Conservation (phyloP, 1,140 invertebrate genomes). For the Eufriesea mexicana region DNA sequence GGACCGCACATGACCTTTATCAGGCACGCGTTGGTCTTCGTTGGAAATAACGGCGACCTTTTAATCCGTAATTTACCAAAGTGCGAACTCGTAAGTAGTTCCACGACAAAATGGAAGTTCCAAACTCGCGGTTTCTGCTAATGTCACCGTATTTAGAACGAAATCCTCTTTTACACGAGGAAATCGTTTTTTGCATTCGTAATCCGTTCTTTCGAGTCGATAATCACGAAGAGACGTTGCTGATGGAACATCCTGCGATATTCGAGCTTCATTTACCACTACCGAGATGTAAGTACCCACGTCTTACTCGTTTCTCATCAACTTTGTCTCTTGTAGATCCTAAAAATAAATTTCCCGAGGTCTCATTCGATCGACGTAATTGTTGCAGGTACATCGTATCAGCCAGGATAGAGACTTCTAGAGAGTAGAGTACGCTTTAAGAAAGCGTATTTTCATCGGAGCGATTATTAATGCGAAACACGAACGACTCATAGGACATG, state of each 20-base stretch:
- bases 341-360: not conserved
- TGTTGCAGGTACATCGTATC: not conserved
- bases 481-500: not conserved
- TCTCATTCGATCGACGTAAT: not conserved
- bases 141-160: not conserved
- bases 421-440: not conserved
- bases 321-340: not conserved
- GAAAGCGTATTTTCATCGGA: not conserved
- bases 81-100: not conserved
- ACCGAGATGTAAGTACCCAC: not conserved
- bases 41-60: not conserved
- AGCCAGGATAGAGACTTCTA: no score
- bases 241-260: not conserved
- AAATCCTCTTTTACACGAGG: slow-evolving; percentile 16
- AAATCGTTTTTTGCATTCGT: not conserved
- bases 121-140: not conserved
- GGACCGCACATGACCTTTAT: not conserved
- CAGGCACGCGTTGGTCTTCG: not conserved
- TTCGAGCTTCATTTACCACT: not conserved
- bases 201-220: not conserved
- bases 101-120: not conserved
- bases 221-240: not conserved
- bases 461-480: not conserved
- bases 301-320: slow-evolving; percentile 11
- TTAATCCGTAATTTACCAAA: slow-evolving; percentile 15